Base-by-base conservation (phyloP, 1,140 invertebrate species). In the Meloidogyne chitwoodi region DNA sequence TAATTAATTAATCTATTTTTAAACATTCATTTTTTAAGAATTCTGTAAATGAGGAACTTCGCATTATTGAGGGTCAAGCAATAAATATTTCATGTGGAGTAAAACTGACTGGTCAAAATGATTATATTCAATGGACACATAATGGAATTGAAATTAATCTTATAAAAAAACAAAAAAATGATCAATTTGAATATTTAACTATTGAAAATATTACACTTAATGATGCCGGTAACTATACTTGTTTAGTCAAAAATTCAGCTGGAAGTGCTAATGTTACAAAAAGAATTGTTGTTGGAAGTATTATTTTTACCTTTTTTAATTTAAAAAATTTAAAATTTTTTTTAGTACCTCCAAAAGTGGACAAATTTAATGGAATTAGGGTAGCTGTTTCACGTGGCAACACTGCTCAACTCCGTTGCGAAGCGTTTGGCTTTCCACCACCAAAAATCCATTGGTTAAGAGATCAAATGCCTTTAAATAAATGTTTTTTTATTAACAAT, bases 341-440 rank as follows among this genome's bases (percentile, higher is more conserved):
- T 56, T 56, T 56, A 56, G 48, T 56, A 0, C 65, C 75, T 34
- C 75, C 75, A 24, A 73, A 71, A 41, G 65, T 63, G 10, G 56
- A 26, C 6, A 31, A 64, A 29, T 22, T n/a, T 44, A 12, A 34
- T 34, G 31, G 68, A 4, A 71, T 31, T 27, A 61, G 71, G 29
- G 75, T 76, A 14, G 68, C 68, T 16, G 67, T 68, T 22, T 22
- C 61, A 38, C 38, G 38, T 65, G 75, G 48, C 34, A 34, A 38
- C 4, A 72, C 68, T 16, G 75, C 75, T 12, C 64, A 76, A 72
- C 38, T 89, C 1, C 79, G 79, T 27, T 91, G 90, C 82, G 88
- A 89, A 77, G 87, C 87, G 0, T 78, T 77, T 44, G 90, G 90
- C n/a, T 86, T 88, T 68, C 90, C 90, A 4, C 73, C 77, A 41